phyloP scores from a whole-genome alignment of 2,888 invertebrate genomes.

The Hyppa rectilinea region DNA sequence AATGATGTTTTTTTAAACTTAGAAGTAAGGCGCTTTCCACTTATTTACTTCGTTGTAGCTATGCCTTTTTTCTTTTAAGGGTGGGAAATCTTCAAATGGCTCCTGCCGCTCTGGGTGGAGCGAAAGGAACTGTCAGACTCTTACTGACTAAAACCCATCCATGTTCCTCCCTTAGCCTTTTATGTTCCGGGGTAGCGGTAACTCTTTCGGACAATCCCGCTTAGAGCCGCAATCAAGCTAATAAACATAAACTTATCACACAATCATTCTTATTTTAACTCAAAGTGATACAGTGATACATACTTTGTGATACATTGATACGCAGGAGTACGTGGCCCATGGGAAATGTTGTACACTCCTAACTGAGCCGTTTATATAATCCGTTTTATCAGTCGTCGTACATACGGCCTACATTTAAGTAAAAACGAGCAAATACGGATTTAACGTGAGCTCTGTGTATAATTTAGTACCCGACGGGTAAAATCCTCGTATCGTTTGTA shows the following conservation, averaged over 20 bases:
- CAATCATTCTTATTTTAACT: neutral
- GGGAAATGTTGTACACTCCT: constrained; percentile 31
- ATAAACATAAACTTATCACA: neutral
- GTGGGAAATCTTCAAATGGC: too few species aligned
- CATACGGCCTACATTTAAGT: constrained; percentile 34
- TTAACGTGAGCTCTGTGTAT: constrained; percentile 44
- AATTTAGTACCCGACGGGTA: constrained; percentile 42
- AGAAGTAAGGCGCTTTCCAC: neutral
- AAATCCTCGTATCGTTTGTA: constrained; percentile 29
- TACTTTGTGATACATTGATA: neutral
- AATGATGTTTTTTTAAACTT: neutral
- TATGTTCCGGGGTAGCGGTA: too few species aligned
- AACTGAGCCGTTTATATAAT: constrained; percentile 23
- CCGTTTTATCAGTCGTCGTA: constrained; percentile 47
- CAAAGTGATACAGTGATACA: neutral
- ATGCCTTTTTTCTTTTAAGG: too few species aligned
- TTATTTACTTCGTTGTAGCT: neutral
- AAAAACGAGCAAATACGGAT: constrained; percentile 48
- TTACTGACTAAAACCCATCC: too few species aligned
- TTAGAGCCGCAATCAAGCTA: neutral
- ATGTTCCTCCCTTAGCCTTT: too few species aligned
- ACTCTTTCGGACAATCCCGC: too few species aligned
- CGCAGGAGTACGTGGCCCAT: neutral
- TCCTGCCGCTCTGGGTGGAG: too few species aligned
- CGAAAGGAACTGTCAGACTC: too few species aligned